These are phyloP conservation scores for Chunga burmeisteri DNA, from an alignment of 2,113 vertebrate genomes.

Conservation along the genomic window DNA sequence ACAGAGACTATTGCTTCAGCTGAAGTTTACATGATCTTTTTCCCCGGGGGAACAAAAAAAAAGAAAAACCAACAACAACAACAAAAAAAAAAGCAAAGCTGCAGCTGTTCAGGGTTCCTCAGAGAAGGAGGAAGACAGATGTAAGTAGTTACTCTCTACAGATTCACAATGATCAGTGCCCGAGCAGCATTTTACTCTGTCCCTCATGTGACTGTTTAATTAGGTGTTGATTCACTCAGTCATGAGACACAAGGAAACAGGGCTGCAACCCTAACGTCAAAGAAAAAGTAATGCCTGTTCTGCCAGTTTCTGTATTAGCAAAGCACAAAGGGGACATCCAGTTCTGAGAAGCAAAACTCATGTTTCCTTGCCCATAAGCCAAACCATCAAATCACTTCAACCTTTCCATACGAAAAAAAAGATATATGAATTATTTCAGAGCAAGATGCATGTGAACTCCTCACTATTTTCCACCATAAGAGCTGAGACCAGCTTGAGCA, in stretches of 20 bases:
- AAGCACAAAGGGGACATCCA: constrained; percentile 61
- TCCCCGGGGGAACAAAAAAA: background rate
- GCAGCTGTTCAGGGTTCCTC: constrained; percentile 24
- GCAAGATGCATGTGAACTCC: background rate
- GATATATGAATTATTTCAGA: background rate
- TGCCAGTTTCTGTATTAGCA: constrained; percentile 69
- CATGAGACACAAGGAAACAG: constrained; percentile 72
- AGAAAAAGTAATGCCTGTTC: constrained; percentile 69
- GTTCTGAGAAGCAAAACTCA: constrained; percentile 53
- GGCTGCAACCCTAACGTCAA: constrained; percentile 66
- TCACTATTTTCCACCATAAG: fast-evolving
- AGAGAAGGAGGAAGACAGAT: constrained; percentile 31
- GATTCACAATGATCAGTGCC: constrained; percentile 41
- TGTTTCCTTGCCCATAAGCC: constrained; percentile 23
- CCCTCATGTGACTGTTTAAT: constrained; percentile 75
- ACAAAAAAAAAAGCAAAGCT: background rate
- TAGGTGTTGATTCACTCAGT: constrained; percentile 76
- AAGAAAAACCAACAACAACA: background rate
- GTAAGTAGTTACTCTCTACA: constrained; percentile 37
- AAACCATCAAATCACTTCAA: constrained; percentile 29
- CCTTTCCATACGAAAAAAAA: background rate
- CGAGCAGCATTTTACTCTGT: constrained; percentile 63
- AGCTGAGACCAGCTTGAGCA: background rate
- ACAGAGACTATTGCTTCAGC: background rate
- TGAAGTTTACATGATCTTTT: background rate